These are phyloP conservation scores for Ammodytes marinus DNA, from an alignment of 2,113 vertebrate species.

Conservation along the genomic window DNA sequence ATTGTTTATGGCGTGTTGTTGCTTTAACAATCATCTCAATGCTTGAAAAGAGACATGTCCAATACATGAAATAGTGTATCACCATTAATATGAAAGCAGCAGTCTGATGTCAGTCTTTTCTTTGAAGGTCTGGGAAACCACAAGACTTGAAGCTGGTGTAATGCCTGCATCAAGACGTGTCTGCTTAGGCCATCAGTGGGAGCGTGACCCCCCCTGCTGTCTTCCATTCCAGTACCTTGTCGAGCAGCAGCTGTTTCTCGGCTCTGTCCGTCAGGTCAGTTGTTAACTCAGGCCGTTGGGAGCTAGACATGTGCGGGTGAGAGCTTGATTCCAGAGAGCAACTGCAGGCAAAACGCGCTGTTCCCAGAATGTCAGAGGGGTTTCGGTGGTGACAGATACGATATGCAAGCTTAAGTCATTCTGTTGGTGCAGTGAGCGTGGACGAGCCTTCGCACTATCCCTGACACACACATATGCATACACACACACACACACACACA, in stretches of 20 bases:
- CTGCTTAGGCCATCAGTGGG: conserved; percentile 70
- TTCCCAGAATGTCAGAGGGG: conserved; percentile 72
- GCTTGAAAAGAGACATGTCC: background rate
- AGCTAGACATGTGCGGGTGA: conserved; percentile 72
- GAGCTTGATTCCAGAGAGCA: conserved; percentile 74
- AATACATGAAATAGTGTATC: background rate
- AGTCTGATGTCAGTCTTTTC: conserved; percentile 17
- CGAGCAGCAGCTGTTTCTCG: conserved; percentile 76
- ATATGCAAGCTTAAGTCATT: conserved; percentile 57
- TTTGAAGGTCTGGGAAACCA: conserved; percentile 40
- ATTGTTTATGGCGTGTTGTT: background rate
- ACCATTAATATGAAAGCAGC: conserved; percentile 4
- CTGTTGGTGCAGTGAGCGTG: conserved; percentile 43
- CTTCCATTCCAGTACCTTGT: conserved; percentile 64
- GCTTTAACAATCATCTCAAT: background rate
- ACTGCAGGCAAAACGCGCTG: conserved; percentile 70
- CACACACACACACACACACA: conserved; percentile 20
- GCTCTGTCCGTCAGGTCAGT: conserved; percentile 75
- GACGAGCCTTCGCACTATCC: conserved; percentile 33
- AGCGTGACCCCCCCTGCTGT: conserved; percentile 39
- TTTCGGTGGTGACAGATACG: conserved; percentile 72
- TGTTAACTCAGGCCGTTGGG: conserved; percentile 67
- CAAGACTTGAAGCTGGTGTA: conserved; percentile 12
- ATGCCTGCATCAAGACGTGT: conserved; percentile 53
- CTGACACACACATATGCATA: background rate